Base-by-base conservation (phyloP, 2,888 invertebrate genomes). In the Drosophila acutilabella region DNA sequence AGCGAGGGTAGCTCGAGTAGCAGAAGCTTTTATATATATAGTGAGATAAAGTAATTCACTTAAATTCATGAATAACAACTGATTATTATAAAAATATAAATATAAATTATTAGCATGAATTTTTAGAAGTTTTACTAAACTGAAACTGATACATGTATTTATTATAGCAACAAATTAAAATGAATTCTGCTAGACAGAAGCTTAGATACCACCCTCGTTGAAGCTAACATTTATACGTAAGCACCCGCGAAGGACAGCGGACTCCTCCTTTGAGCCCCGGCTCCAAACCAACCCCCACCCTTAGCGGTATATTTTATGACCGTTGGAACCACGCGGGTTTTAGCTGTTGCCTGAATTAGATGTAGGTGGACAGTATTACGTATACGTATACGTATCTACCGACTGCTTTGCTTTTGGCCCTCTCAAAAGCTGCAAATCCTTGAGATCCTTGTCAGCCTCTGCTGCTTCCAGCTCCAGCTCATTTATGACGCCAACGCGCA, bases 371-470 rank as follows among this genome's bases (percentile, higher is more conserved):
- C 79, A 57, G 48, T 53, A 50, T 59, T 57, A 52, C 48, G 61
- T 57, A 47, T 57, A 57, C 44, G 54, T 54, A 52, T 52, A 62
- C 59, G 41, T 64, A 54, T 61, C 57, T 45, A 61, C 57, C 69
- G 45, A 56, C 58, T 65, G 74, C 52, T 45, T 58, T 66, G 62
- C 58, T 50, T 56, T 20, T 38, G 52, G 38, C 53, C 71, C 64
- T 62, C 65, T 48, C 65, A 68, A 75, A 77, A 81, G 82, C 82
- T 80, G 79, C 78, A 89, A 88, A 90, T 89, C 90, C 90, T 90
- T 90, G 90, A 90, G 90, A 89, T 87, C 86, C 88, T 86, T 86
- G 81, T 86, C 78, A 74, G 67, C 70, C 65, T 41, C 42, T 30
- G 26, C 64, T 41, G 45, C 62, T 45, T 38, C 60, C 68, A 42